phyloP scores from a whole-genome alignment of 2,888 invertebrate species.

The Hemithea aestivaria region DNA sequence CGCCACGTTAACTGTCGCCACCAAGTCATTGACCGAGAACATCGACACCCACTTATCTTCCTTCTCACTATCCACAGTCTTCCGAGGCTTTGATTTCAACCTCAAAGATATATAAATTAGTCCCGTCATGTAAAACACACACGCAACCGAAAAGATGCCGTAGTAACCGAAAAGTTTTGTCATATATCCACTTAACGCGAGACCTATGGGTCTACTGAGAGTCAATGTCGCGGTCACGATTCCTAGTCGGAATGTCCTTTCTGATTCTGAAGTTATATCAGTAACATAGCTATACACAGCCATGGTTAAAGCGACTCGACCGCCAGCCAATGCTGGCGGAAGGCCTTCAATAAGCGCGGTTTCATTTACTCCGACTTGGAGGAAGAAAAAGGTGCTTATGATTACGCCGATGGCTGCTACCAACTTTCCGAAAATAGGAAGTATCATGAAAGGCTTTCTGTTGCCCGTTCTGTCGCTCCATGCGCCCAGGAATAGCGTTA shows the following conservation, averaged over 20 bases:
- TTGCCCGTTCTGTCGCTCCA: conserved; percentile 82
- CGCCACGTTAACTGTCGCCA: conserved; percentile 70
- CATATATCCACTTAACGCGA: conserved; percentile 76
- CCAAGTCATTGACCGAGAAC: conserved; percentile 60
- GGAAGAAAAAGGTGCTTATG: conserved; percentile 78
- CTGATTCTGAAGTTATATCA: conserved; percentile 78
- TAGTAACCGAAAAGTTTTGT: conserved; percentile 70
- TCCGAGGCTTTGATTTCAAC: conserved; percentile 56
- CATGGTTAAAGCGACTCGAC: conserved; percentile 80
- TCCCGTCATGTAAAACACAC: conserved; percentile 63
- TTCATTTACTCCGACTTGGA: conserved; percentile 74
- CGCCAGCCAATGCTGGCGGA: conserved; percentile 81
- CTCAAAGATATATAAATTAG: conserved; percentile 66
- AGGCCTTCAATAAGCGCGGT: conserved; percentile 78
- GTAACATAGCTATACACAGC: conserved; percentile 82
- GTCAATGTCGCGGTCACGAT: conserved; percentile 77
- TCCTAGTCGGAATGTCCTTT: conserved; percentile 81
- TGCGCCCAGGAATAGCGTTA: conserved; percentile 79
- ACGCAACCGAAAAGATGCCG: conserved; percentile 66
- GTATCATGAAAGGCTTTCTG: conserved; percentile 79
- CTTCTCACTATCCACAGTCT: conserved; percentile 53
- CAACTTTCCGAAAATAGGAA: conserved; percentile 79
- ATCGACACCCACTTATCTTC: conserved; percentile 47
- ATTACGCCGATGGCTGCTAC: conserved; percentile 76
- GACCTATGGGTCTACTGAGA: conserved; percentile 73